These are phyloP conservation scores for Chionodraco myersi DNA, from an alignment of 2,113 vertebrate species.

Conservation along the genomic window DNA sequence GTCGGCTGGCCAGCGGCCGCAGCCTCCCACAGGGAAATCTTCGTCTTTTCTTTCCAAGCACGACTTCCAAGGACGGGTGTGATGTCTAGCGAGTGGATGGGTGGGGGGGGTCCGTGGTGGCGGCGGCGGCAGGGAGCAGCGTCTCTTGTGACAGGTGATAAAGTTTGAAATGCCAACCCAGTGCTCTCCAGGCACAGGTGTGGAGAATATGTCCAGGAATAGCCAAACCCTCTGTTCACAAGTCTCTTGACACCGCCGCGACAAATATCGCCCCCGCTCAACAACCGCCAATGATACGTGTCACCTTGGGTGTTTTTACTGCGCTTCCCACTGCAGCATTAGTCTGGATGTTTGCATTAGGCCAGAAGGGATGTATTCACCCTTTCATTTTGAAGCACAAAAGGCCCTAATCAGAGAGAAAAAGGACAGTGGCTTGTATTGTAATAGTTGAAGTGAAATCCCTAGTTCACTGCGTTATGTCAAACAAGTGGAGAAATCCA, in stretches of 20 bases:
- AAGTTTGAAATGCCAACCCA: conserved; percentile 71
- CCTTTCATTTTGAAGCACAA: neutral
- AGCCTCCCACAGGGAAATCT: conserved; percentile 34
- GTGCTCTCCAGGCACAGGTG: conserved; percentile 62
- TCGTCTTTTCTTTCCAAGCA: conserved; percentile 28
- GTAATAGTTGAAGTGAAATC: neutral
- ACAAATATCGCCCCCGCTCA: conserved; percentile 42
- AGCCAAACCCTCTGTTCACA: conserved; percentile 67
- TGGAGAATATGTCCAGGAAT: conserved; percentile 70
- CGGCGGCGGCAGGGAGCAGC: conserved; percentile 6
- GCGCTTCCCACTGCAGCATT: conserved; percentile 1
- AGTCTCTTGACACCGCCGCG: conserved; percentile 47
- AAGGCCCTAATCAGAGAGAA: neutral
- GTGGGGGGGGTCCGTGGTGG: neutral
- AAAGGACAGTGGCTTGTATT: neutral
- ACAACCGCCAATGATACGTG: conserved; percentile 29
- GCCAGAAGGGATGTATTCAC: neutral
- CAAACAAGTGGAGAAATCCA: too few species aligned
- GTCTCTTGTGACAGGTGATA: conserved; percentile 75
- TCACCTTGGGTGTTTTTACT: conserved; percentile 53
- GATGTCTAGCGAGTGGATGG: conserved; percentile 25
- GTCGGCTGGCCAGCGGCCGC: conserved; percentile 39
- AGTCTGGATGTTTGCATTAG: conserved; percentile 10
- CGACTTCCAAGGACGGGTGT: conserved; percentile 57
- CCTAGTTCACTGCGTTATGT: neutral